These are phyloP conservation scores for Brachypalpus laphriformis DNA, from an alignment of 2,888 invertebrate genomes.

Conservation along the genomic window DNA sequence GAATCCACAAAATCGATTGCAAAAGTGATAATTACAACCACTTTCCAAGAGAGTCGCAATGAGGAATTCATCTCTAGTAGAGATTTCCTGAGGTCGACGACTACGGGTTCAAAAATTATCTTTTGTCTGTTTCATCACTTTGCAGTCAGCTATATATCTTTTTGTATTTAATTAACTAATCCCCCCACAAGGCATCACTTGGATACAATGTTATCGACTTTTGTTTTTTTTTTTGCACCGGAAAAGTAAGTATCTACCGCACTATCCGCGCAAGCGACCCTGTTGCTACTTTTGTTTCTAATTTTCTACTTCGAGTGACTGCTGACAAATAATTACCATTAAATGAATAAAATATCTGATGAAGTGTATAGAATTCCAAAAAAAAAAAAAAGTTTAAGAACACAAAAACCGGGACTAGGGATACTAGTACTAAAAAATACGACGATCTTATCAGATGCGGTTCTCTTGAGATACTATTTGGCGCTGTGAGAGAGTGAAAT, in stretches of 20 bases:
- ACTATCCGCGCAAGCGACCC: slow-evolving; percentile 6
- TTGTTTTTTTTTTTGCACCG: slow-evolving; percentile 11
- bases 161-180: slow-evolving; percentile 11
- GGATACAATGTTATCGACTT: slow-evolving; percentile 7
- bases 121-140: slow-evolving; percentile 14
- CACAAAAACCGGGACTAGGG: not conserved
- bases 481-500: slow-evolving; percentile 37
- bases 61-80: not conserved
- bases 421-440: slow-evolving; percentile 14
- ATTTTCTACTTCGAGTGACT: slow-evolving; percentile 14
- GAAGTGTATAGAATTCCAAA: not conserved
- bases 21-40: not conserved
- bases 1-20: not conserved
- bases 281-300: slow-evolving; percentile 10
- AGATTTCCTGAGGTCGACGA: slow-evolving; percentile 26
- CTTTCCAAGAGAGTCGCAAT: not conserved
- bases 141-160: not conserved
- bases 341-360: slow-evolving; percentile 32
- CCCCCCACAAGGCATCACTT: slow-evolving; percentile 10
- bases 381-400: not conserved
- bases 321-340: slow-evolving; percentile 61
- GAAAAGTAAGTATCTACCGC: slow-evolving; percentile 19
- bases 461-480: slow-evolving; percentile 69
- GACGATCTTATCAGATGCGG: slow-evolving; percentile 67
- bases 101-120: slow-evolving; percentile 10